These are phyloP conservation scores for Cotesia typhae DNA, from an alignment of 1,140 invertebrate species.

Conservation along the genomic window DNA sequence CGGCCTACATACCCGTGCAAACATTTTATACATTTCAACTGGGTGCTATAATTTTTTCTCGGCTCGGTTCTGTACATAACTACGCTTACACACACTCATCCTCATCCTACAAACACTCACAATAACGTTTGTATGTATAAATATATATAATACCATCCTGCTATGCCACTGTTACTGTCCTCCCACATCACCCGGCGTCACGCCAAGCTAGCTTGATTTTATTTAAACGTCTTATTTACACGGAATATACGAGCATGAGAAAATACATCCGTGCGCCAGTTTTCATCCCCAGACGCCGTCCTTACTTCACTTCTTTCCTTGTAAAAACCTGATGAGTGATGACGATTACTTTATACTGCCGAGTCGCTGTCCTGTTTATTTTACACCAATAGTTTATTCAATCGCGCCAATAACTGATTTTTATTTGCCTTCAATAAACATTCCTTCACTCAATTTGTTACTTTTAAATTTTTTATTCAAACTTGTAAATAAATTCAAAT, in stretches of 20 bases:
- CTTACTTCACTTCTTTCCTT: not conserved
- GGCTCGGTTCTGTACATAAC: not conserved
- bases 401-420: too few species aligned
- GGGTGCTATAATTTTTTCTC: conserved; percentile 22
- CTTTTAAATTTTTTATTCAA: too few species aligned
- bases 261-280: conserved; percentile 8
- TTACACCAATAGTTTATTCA: too few species aligned
- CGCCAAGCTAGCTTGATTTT: conserved; percentile 39
- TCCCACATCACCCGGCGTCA: conserved; percentile 24
- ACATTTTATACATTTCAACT: conserved; percentile 24
- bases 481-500: too few species aligned
- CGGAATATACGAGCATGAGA: conserved; percentile 34
- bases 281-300: not conserved
- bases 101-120: too few species aligned
- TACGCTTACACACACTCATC: not conserved
- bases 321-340: conserved; percentile 10
- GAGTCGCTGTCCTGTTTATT: too few species aligned
- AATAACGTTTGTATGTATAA: too few species aligned
- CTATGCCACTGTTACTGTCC: conserved; percentile 14
- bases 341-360: not conserved
- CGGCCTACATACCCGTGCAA: conserved; percentile 17
- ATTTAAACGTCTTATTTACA: conserved; percentile 45
- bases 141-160: too few species aligned
- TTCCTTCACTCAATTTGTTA: too few species aligned
- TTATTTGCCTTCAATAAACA: too few species aligned